Evolutionary conservation across 2,113 vertebrate species (phyloP), one percentile per base, ranked within the genome.

Genomic region (Leucopsar rothschildi): DNA sequence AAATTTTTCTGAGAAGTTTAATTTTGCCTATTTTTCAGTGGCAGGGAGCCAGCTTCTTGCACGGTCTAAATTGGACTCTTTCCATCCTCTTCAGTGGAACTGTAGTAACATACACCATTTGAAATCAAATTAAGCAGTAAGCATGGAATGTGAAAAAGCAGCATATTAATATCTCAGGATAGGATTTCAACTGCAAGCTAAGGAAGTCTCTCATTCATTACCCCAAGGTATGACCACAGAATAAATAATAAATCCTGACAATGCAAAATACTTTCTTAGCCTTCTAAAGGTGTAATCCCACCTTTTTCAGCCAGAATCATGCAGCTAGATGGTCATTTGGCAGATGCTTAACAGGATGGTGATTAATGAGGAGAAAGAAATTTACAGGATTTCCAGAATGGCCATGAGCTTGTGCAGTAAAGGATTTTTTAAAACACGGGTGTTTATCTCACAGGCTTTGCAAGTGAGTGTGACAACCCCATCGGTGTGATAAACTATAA

Each of bases 61-160:
- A 73, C 81, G 71, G 79, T 86, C n/a, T 90, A 75, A 94, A 82
- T 64, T 76, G 69, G 94, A 90, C 85, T 60, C 71, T 60, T 64
- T 94, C 92, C 90, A 94, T 86, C 80, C 56, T 83, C 75, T 88
- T 91, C 52, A 52, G 52, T 93, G 92, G 75, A 88, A 44, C 56
- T 2, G 3, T 70, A 83, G 88, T 86, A 88, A 90, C 90, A 95
- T 83, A 94, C 64, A 92, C 90, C 88, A 92, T 88, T 95, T 82
- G 89, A 94, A 96, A 61, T 95, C 76, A 92, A 93, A 95, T 93
- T 93, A 85, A 88, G 88, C 93, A 95, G 85, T 80, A 71, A 96
- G 87, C 52, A 49, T 68, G 72, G 88, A 92, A 94, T 90, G 85
- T 92, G 88, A 78, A 96, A 96, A 95, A 92, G 45, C 56, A 83